Evolutionary conservation across 2,888 invertebrate genomes (phyloP).

Genomic region (Synanthedon myopaeformis): DNA sequence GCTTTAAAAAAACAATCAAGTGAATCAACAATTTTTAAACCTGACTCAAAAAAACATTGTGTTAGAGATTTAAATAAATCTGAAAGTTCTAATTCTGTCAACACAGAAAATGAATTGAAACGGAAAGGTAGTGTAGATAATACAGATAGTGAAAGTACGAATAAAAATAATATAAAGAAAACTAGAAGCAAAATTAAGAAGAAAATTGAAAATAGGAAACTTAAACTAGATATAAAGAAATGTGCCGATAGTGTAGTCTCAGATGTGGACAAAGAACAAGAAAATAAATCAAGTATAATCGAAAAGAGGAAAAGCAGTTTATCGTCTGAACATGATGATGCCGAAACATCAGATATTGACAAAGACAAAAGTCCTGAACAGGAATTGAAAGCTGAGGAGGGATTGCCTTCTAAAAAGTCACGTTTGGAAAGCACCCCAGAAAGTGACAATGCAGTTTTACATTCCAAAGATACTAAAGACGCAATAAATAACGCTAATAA

Average conservation of each 20-base stretch:
- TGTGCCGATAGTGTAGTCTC: conserved; percentile 33
- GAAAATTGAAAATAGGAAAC: conserved; percentile 32
- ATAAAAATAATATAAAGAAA: conserved; percentile 45
- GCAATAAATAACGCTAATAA: conserved; percentile 23
- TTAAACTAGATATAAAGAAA: conserved; percentile 34
- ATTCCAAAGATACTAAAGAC: conserved; percentile 45
- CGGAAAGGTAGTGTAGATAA: conserved; percentile 33
- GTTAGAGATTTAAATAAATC: conserved; percentile 42
- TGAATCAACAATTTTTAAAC: conserved; percentile 37
- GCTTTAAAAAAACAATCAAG: conserved; percentile 51
- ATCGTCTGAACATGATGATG: conserved; percentile 51
- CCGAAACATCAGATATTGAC: conserved; percentile 30
- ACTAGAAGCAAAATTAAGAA: conserved; percentile 47
- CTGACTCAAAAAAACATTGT: conserved; percentile 56
- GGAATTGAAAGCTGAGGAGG: conserved; percentile 41
- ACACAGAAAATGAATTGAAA: conserved; percentile 29
- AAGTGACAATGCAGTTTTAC: conserved; percentile 39
- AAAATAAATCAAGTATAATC: conserved; percentile 55
- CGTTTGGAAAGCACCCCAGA: conserved; percentile 51
- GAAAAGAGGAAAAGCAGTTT: conserved; percentile 59
- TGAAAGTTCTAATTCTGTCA: conserved; percentile 37
- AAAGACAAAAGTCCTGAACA: conserved; percentile 40
- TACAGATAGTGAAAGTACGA: conserved; percentile 36
- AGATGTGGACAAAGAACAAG: conserved; percentile 43
- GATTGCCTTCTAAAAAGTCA: conserved; percentile 52